Evolutionary conservation across 2,888 invertebrate genomes (phyloP).

Genomic region (Crocallis elinguaria): DNA sequence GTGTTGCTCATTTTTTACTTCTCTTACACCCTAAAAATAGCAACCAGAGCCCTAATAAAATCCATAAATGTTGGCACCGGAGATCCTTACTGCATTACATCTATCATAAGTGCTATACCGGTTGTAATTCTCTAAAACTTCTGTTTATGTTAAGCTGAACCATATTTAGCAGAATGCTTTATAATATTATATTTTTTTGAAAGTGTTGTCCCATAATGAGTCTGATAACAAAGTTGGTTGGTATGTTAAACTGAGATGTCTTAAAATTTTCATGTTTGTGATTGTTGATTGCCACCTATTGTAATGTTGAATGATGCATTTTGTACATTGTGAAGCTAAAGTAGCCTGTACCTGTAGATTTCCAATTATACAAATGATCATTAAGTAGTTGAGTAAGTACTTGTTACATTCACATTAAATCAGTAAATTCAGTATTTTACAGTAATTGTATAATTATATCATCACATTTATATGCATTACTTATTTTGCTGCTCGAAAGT

Average conservation of each 20-base stretch:
- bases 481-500: constrained; percentile 20
- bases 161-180: neutral
- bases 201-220: constrained; percentile 8
- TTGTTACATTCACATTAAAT: neutral
- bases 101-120: neutral
- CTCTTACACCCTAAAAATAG: constrained; percentile 48
- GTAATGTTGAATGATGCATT: constrained; percentile 18
- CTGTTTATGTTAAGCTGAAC: neutral
- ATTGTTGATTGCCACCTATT: constrained; percentile 25
- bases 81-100: constrained; percentile 6
- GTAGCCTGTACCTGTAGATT: constrained; percentile 30
- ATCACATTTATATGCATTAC: constrained; percentile 15
- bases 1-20: constrained; percentile 35
- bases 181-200: neutral
- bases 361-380: neutral
- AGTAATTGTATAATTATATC: constrained; percentile 1
- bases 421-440: neutral
- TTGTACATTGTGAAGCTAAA: constrained; percentile 10
- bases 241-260: constrained; percentile 19
- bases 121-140: constrained; percentile 5
- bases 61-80: constrained; percentile 34
- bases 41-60: constrained; percentile 37
- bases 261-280: constrained; percentile 29
- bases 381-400: neutral
- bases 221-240: constrained; percentile 4